These are phyloP conservation scores for Drosophila ohnishii DNA, from an alignment of 1,140 invertebrate species.

Conservation along the genomic window DNA sequence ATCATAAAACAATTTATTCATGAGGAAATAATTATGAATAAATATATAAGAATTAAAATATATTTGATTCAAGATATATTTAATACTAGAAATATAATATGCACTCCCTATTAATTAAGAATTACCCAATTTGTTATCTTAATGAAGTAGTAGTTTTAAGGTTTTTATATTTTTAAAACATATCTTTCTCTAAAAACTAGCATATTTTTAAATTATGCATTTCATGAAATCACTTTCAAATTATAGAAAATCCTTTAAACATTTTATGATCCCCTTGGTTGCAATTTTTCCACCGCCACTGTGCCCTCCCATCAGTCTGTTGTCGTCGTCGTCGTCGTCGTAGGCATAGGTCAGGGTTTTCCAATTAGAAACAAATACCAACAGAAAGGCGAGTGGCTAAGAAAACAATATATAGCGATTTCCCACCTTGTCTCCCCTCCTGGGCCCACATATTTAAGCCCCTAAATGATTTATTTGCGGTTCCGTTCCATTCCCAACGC, in stretches of 20 bases:
- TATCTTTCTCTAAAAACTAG: too few relatives aligned
- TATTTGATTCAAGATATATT: too few relatives aligned
- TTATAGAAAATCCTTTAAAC: not conserved
- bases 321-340: constrained; percentile 7
- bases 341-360: constrained; percentile 70
- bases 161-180: too few relatives aligned
- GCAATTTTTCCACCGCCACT: not conserved
- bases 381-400: constrained; percentile 14
- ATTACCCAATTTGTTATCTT: too few relatives aligned
- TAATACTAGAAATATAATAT: too few relatives aligned
- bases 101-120: too few relatives aligned
- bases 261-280: too few relatives aligned
- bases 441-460: constrained; percentile 25
- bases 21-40: too few relatives aligned
- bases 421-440: not conserved
- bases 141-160: too few relatives aligned
- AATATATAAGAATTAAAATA: too few relatives aligned
- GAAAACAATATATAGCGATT: constrained; percentile 33
- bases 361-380: constrained; percentile 51
- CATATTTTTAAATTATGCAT: too few relatives aligned
- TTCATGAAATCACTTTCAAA: too few relatives aligned
- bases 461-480: constrained; percentile 41
- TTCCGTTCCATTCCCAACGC: constrained; percentile 5
- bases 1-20: not conserved
- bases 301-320: constrained; percentile 4